These are phyloP conservation scores for Plotosus lineatus DNA, from an alignment of 2,113 vertebrate species.

Conservation along the genomic window DNA sequence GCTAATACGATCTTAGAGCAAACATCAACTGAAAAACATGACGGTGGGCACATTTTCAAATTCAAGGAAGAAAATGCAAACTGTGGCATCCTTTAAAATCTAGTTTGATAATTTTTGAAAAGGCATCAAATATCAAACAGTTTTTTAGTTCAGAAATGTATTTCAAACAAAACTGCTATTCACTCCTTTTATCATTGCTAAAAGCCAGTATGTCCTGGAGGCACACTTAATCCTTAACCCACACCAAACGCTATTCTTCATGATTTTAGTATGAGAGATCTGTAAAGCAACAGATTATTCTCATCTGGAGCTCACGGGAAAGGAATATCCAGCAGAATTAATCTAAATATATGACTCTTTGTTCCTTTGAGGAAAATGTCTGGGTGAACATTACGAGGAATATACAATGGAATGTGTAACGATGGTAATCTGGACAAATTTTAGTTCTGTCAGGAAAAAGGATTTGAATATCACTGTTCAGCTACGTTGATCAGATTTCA, in stretches of 20 bases:
- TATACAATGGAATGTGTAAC: background rate
- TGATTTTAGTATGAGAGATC: background rate
- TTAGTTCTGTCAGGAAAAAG: background rate
- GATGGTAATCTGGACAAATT: background rate
- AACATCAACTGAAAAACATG: background rate
- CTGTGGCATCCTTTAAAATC: background rate
- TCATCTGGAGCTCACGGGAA: conserved; percentile 1
- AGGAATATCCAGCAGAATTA: background rate
- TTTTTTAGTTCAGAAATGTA: background rate
- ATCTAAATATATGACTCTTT: background rate
- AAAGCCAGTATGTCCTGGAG: background rate
- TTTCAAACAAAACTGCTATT: background rate
- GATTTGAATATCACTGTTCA: conserved; percentile 12
- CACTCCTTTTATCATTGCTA: background rate
- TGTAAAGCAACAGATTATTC: background rate
- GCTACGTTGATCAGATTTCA: background rate
- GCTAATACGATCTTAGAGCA: background rate
- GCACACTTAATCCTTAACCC: background rate
- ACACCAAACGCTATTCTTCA: background rate
- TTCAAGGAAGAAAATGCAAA: background rate
- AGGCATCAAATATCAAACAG: background rate
- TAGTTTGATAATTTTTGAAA: conserved; percentile 18
- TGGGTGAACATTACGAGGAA: background rate
- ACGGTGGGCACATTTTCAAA: background rate
- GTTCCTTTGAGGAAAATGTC: background rate